A percentile compares a stretch with the other conserved stretches of the same genome.
Evolutionary conservation across 2,113 vertebrate species (phyloP).

Genomic region (Thinocorus orbignyianus): DNA sequence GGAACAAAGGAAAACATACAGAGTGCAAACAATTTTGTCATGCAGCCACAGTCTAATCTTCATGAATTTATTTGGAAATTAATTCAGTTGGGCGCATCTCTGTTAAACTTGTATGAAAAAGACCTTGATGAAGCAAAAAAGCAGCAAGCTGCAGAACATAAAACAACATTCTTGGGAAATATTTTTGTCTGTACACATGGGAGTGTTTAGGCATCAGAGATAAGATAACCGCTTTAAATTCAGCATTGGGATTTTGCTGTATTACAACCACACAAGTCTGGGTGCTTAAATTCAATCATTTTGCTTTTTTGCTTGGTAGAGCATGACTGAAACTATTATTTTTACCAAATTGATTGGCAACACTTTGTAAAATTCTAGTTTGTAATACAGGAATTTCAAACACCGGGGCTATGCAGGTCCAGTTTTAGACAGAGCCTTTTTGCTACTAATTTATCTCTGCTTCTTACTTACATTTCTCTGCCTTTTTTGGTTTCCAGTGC

Average conservation of each 20-base stretch:
- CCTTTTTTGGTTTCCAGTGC: not conserved
- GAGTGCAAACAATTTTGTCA: not conserved
- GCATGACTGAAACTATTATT: not conserved
- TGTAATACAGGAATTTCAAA: not conserved
- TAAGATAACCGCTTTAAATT: slow-evolving; percentile 6
- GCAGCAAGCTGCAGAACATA: not conserved
- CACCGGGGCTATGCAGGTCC: not conserved
- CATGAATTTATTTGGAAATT: not conserved
- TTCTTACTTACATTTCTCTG: not conserved
- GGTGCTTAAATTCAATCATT: not conserved
- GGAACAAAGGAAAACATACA: not conserved
- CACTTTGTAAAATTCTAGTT: not conserved
- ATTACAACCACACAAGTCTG: not conserved
- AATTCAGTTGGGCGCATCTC: not conserved
- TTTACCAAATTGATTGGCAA: not conserved
- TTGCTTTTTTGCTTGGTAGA: not conserved
- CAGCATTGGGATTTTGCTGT: not conserved
- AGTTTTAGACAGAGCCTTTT: not conserved
- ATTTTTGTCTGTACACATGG: not conserved
- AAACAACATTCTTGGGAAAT: not conserved
- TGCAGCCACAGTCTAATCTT: not conserved
- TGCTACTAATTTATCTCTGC: not conserved
- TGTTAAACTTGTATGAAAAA: not conserved
- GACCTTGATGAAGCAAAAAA: not conserved
- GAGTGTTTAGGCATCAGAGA: not conserved